A percentile compares a stretch with the other conserved stretches of the same genome.
Evolutionary conservation across 2,113 vertebrate genomes (phyloP).

Genomic region (Rhipidura dahli): DNA sequence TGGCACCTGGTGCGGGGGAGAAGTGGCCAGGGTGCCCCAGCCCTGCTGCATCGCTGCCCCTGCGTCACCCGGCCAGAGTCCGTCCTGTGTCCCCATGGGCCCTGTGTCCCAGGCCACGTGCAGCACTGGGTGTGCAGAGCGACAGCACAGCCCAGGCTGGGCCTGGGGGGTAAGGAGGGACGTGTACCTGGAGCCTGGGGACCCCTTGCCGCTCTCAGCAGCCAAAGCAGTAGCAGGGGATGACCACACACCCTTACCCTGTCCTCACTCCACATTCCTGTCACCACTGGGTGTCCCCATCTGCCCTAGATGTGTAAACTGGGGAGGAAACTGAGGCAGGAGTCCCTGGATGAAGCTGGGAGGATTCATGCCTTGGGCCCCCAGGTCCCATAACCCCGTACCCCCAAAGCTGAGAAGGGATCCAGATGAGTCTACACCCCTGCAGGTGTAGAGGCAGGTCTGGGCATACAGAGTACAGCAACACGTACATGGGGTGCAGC

Average conservation of each 20-base stretch:
- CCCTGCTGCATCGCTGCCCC: background rate
- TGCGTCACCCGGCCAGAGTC: background rate
- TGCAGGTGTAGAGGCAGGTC: background rate
- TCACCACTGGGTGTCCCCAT: background rate
- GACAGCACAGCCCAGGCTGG: rapidly evolving
- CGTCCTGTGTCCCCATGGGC: background rate
- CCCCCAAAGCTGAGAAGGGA: background rate
- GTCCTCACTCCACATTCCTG: background rate
- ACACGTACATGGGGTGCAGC: background rate
- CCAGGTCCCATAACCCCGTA: rapidly evolving
- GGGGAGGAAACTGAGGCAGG: background rate
- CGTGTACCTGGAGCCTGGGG: rapidly evolving
- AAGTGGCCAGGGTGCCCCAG: constrained; percentile 2
- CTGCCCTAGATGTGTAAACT: background rate
- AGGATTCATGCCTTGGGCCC: no score
- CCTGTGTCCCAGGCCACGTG: background rate
- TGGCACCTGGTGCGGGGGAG: rapidly evolving
- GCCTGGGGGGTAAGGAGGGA: no score
- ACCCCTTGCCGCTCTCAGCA: background rate
- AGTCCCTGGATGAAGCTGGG: background rate
- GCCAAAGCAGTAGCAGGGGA: no score
- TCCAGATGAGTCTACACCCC: background rate
- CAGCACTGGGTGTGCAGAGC: rapidly evolving
- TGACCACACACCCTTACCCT: rapidly evolving
- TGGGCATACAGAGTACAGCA: background rate